phyloP scores from a whole-genome alignment of 2,797 vertebrate species.

The Ceryle rudis region DNA sequence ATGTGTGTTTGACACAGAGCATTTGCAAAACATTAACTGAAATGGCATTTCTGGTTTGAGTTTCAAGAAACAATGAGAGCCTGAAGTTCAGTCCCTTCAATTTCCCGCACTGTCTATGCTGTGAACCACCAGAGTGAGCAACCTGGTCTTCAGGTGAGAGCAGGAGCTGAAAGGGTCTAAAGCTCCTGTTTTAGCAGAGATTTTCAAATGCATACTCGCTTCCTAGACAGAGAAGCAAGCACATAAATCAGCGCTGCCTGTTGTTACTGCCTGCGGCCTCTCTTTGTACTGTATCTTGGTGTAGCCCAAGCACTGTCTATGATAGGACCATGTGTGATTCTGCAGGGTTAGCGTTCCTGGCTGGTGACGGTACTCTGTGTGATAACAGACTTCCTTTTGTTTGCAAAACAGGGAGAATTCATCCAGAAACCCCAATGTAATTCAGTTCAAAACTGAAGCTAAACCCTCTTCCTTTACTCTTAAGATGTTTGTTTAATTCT shows the following conservation, averaged over 20 bases:
- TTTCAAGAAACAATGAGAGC: background rate
- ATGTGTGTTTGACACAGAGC: background rate
- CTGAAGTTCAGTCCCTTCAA: background rate
- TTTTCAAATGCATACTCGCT: background rate
- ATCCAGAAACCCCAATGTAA: background rate
- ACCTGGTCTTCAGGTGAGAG: background rate
- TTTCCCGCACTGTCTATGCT: background rate
- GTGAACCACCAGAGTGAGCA: background rate
- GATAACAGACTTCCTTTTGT: background rate
- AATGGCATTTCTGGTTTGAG: background rate
- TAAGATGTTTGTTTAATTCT: conserved; percentile 72
- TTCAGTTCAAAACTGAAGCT: conserved; percentile 43
- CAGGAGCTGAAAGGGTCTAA: background rate
- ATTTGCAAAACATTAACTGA: background rate
- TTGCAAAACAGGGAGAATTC: background rate
- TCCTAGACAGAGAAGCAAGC: background rate
- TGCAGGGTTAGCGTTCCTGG: background rate
- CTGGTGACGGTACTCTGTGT: background rate
- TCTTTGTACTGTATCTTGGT: background rate
- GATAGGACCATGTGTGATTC: background rate
- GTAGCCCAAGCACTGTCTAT: accelerated
- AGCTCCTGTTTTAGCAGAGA: background rate
- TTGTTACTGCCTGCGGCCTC: background rate
- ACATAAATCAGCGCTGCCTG: background rate
- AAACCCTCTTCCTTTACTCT: conserved; percentile 50